Evolutionary conservation across 2,888 invertebrate genomes (phyloP).

Genomic region (Hemicrepidius hirtus): DNA sequence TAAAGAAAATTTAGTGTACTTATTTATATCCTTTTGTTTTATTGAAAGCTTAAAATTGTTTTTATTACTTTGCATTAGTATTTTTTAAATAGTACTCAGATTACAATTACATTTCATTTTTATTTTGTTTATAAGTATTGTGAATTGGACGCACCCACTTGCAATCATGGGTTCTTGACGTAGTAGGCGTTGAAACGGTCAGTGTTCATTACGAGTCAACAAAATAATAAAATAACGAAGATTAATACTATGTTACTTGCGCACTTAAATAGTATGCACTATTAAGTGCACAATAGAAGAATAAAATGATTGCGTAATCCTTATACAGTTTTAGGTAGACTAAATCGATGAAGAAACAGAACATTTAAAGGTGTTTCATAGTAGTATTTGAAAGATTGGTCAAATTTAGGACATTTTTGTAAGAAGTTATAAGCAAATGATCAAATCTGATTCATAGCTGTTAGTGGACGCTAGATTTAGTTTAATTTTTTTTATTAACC

Average conservation of each 20-base stretch:
- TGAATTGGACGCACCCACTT: conserved; percentile 57
- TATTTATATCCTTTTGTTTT: too few species aligned
- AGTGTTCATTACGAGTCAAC: conserved; percentile 64
- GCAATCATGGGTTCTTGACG: conserved; percentile 58
- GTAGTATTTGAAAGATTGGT: too few species aligned
- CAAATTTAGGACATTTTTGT: too few species aligned
- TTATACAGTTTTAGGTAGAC: too few species aligned
- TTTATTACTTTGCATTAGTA: background rate
- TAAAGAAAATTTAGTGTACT: too few species aligned
- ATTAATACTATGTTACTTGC: conserved; percentile 63
- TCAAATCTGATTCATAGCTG: too few species aligned
- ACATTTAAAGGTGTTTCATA: too few species aligned
- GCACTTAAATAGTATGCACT: conserved; percentile 56
- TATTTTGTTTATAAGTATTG: conserved; percentile 51
- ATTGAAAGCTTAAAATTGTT: too few species aligned
- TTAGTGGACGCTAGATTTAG: too few species aligned
- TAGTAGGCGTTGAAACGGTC: conserved; percentile 60
- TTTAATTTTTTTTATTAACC: too few species aligned
- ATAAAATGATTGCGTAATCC: background rate
- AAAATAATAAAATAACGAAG: conserved; percentile 62
- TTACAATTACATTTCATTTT: background rate
- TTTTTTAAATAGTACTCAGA: background rate
- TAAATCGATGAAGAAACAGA: too few species aligned
- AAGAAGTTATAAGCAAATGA: too few species aligned
- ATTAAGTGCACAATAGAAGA: conserved; percentile 46